Percentiles rank a stretch among this genome's conserved stretches.
Conservation (phyloP, 2,888 invertebrate genomes). For the Eristalis tenax region DNA sequence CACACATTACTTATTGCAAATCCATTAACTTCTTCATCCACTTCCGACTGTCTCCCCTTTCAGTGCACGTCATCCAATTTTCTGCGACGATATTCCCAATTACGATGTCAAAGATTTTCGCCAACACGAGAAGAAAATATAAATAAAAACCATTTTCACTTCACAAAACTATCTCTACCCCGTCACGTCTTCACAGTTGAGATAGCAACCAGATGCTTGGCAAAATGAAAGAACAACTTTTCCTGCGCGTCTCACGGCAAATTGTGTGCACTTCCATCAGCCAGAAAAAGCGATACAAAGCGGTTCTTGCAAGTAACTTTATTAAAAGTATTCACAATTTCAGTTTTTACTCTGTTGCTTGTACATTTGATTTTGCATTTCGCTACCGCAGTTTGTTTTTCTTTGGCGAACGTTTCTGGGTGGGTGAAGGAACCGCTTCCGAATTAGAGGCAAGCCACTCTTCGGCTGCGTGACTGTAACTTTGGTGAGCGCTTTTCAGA, state of each 20-base stretch:
- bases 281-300: background rate
- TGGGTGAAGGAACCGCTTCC: background rate
- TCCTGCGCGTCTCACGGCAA: constrained; percentile 12
- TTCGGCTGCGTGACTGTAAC: background rate
- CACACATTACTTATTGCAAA: background rate
- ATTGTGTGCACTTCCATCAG: constrained; percentile 39
- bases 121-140: background rate
- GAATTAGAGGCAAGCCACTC: background rate
- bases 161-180: background rate
- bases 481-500: constrained; percentile 33
- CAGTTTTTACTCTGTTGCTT: constrained; percentile 1
- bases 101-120: constrained; percentile 7
- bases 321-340: constrained; percentile 46
- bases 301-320: constrained; percentile 38
- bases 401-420: background rate
- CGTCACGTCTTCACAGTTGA: background rate
- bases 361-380: constrained; percentile 54
- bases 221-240: constrained; percentile 21
- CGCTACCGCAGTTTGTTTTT: constrained; percentile 29
- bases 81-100: background rate
- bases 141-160: constrained; percentile 27
- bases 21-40: background rate
- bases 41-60: too few species aligned
- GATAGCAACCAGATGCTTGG: constrained; percentile 9
- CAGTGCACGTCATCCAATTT: background rate